Evolutionary conservation across 2,888 invertebrate species (phyloP).

Genomic region (Eupithecia inturbata): DNA sequence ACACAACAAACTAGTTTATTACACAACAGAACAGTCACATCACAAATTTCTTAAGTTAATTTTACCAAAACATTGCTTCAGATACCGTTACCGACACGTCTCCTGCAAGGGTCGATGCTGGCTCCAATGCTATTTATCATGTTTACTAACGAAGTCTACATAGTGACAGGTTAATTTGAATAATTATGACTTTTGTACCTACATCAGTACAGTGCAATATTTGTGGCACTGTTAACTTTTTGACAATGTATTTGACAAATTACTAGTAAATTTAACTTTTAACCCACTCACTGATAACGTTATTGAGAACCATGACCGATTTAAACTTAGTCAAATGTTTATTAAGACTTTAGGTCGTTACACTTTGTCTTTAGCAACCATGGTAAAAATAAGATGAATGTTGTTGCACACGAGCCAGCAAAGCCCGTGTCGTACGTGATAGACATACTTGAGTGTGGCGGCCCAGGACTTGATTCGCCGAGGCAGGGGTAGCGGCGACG

Average conservation of each 20-base stretch:
- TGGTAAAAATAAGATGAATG: not conserved
- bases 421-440: constrained; percentile 49
- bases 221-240: not conserved
- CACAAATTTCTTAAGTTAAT: constrained; percentile 33
- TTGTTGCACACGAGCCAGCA: constrained; percentile 47
- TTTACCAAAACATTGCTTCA: constrained; percentile 41
- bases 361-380: not conserved
- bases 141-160: not conserved
- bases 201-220: not conserved
- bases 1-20: constrained; percentile 44
- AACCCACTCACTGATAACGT: not conserved
- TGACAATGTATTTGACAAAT: not conserved
- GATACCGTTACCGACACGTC: constrained; percentile 41
- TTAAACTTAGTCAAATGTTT: not conserved
- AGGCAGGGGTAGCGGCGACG: constrained; percentile 57
- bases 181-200: not conserved
- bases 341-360: not conserved
- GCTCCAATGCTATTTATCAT: constrained; percentile 43
- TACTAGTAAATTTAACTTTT: not conserved
- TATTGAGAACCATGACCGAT: not conserved
- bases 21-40: constrained; percentile 44
- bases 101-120: constrained; percentile 50
- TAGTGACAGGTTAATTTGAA: not conserved
- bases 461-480: constrained; percentile 78
- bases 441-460: constrained; percentile 76